Base-by-base conservation (phyloP, 2,888 invertebrate species). In the Blastobasis adustella region DNA sequence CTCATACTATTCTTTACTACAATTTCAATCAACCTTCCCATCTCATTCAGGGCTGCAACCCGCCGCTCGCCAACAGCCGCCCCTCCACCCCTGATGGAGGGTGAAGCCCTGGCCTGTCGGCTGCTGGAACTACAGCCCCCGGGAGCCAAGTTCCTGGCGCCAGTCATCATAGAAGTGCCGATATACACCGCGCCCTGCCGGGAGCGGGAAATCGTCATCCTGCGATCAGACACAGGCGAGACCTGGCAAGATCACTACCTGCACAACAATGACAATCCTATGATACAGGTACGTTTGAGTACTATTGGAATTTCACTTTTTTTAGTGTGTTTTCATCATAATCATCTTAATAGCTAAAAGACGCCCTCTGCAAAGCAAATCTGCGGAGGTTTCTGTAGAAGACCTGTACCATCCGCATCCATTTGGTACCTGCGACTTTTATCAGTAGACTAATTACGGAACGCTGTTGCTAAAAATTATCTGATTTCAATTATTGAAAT, bases 11-110 rank as follows among this genome's bases (percentile, higher is more conserved):
- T 37, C 5, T 10, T 10, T 42, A 8, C 36, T 44, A 43, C 23
- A 5, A 39, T 45, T 37, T 38, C 5, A 23, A 23, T 38, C 5
- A 23, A 23, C 23, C 23, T 3, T 23, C 23, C 23, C 23, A 2
- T 2, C 23, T 23, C 23, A 23, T 65, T 0, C 67, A 85, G 86
- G 39, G 88, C 87, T 36, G 88, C 88, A 1, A 76, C 85, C 0
- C 70, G 85, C 0, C 71, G 88, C 0, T 83, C 88, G 0, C 86
- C 91, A 4, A 86, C 75, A 0, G 85, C 90, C 0, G 96, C 98
- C 79, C 98, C 98, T 4, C 98, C 99, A 0, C 98, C 98, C 0
- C 87, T 99, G 8, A 98, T 98, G 95, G 99, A 99, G 80, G 98
- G 98, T 9, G 99, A 99, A 83, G 98, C 98, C 4, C 89, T 99